Conservation (phyloP, 2,113 vertebrate genomes). For the Mugil cephalus region DNA sequence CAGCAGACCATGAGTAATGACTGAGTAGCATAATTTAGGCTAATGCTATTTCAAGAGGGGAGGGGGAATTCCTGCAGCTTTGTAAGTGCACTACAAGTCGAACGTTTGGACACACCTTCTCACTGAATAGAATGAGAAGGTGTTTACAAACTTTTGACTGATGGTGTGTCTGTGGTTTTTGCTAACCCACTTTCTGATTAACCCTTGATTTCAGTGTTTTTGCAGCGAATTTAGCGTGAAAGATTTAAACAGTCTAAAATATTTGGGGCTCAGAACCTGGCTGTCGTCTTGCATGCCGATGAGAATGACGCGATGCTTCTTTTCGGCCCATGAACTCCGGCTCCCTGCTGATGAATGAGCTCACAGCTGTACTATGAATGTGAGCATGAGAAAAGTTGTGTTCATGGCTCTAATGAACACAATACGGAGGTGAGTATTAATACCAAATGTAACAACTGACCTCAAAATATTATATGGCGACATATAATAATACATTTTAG, state of each 20-base stretch:
- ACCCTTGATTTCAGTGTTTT: slow-evolving; percentile 35
- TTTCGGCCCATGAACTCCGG: background rate
- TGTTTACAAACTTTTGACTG: too few relatives aligned
- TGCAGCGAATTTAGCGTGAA: slow-evolving; percentile 25
- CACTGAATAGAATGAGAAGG: too few relatives aligned
- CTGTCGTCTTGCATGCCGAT: slow-evolving; percentile 1
- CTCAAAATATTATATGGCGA: background rate
- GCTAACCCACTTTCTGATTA: slow-evolving; percentile 24
- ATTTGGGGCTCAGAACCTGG: background rate
- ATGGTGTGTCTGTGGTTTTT: too few relatives aligned
- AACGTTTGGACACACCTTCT: background rate
- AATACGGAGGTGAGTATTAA: background rate
- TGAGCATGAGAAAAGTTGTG: background rate
- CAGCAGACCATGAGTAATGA: slow-evolving; percentile 23
- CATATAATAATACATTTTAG: too few relatives aligned
- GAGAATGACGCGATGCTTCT: slow-evolving; percentile 24
- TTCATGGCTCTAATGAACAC: background rate
- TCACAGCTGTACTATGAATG: slow-evolving; percentile 20
- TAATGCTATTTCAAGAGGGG: slow-evolving; percentile 30
- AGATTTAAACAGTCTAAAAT: slow-evolving; percentile 13
- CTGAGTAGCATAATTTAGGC: slow-evolving; percentile 38
- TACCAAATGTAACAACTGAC: too few relatives aligned
- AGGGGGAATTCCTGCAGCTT: slow-evolving; percentile 7
- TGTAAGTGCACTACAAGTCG: too few relatives aligned
- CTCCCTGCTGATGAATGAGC: background rate